A percentile compares a stretch with the other conserved stretches of the same genome.
Evolutionary conservation across 2,797 vertebrate genomes (phyloP).

Genomic region (Anisognathus igniventris): DNA sequence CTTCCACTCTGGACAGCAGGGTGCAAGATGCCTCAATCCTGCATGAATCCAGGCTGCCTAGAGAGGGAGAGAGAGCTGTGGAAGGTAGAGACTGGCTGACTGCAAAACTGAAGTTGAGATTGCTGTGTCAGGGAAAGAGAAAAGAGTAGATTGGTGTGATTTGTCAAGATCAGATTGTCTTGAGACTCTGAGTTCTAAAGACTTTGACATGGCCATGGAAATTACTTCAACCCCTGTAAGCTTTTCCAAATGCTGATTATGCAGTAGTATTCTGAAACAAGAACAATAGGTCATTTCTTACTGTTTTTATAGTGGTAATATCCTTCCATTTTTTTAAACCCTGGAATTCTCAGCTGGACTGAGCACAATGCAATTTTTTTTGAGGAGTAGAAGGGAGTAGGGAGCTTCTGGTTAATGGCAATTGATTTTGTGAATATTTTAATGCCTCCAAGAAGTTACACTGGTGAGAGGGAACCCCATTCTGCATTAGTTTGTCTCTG

Average conservation of each 20-base stretch:
- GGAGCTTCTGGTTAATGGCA: background rate
- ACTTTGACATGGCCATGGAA: background rate
- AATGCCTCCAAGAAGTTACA: background rate
- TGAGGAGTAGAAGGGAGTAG: background rate
- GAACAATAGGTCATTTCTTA: background rate
- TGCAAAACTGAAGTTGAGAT: background rate
- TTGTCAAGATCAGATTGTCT: background rate
- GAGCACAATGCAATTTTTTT: background rate
- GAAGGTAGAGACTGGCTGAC: background rate
- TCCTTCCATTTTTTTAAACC: background rate
- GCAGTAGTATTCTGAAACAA: background rate
- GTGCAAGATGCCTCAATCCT: background rate
- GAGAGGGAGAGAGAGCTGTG: rapidly evolving
- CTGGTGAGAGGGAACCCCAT: background rate
- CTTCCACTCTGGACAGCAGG: background rate
- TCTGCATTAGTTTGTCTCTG: background rate
- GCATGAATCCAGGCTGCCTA: rapidly evolving
- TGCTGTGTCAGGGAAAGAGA: background rate
- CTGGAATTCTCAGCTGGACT: background rate
- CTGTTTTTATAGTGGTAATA: background rate
- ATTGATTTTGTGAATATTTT: background rate
- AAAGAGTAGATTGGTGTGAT: background rate
- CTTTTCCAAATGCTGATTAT: background rate
- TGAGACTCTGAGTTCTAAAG: background rate
- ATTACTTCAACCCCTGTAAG: background rate